Base-by-base conservation (phyloP, 2,888 invertebrate species). In the Eustalomyia histrio region DNA sequence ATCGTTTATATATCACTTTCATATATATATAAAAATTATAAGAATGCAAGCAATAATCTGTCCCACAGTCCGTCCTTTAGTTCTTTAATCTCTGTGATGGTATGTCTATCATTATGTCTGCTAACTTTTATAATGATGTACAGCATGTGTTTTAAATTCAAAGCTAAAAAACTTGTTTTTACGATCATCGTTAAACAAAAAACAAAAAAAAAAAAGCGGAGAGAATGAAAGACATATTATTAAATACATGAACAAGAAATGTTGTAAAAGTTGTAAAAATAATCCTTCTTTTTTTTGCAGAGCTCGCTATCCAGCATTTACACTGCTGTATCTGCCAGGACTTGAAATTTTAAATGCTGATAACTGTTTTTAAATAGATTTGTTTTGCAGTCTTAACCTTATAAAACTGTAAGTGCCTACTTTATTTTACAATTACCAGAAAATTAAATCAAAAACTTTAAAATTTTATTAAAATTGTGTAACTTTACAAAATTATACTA, bases 81-180 rank as follows among this genome's bases (percentile, higher is more conserved):
- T 39, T 33, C 7, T 8, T 47, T 29, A 16, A 7, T 29, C 7
- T 29, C 6, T 29, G 4, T 4, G 29, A 29, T 29, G 29, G 29
- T 29, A 29, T 29, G 47, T 64, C 47, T 64, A n/a, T n/a, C 35
- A 24, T 47, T 53, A 35, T 21, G 18, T 58, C 55, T 58, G 7
- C 21, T 64, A 64, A 58, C 16, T 71, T 72, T 67, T 78, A 33
- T 68, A 69, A 58, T 79, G 64, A 74, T 79, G 79, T 58, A 79
- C 64, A 79, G 75, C 79, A 69, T 79, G 69, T 79, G 74, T 69
- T 79, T 65, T 29, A 60, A 67, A 75, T 65, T 75, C 29, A 24
- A 60, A 71, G 60, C 64, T 61, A 76, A 72, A 76, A 76, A 76
- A 35, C 53, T 67, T 33, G 50, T 6, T 67, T 80, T 80, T 76